Percentiles rank a stretch among this genome's conserved stretches.
Evolutionary conservation across 1,140 invertebrate genomes (phyloP).

Genomic region (Drosophila repleta): DNA sequence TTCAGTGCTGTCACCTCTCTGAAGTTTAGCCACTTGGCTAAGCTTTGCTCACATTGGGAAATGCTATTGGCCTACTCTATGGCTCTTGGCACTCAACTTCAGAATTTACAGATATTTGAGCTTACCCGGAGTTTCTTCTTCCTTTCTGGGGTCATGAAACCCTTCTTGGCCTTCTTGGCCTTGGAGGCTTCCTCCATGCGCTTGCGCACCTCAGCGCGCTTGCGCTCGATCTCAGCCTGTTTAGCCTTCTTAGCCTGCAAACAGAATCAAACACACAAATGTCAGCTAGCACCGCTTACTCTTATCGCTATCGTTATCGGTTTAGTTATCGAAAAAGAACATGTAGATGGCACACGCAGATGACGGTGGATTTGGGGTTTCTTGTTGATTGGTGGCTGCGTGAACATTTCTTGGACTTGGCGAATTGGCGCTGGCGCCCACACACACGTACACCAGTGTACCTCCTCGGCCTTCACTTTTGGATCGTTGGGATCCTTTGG

Average conservation of each 20-base stretch:
- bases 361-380: background rate
- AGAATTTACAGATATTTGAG: slow-evolving; percentile 48
- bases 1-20: too few species aligned
- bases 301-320: slow-evolving; percentile 13
- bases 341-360: slow-evolving; percentile 38
- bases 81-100: background rate
- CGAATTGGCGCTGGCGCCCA: slow-evolving; percentile 51
- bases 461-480: slow-evolving; percentile 81
- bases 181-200: slow-evolving; percentile 97
- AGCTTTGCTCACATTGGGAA: background rate
- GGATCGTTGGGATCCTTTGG: slow-evolving; percentile 79
- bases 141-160: slow-evolving; percentile 99
- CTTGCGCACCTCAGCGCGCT: slow-evolving; percentile 97
- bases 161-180: slow-evolving; percentile 98
- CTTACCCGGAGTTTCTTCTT: slow-evolving; percentile 98
- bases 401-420: slow-evolving; percentile 21
- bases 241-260: slow-evolving; percentile 95
- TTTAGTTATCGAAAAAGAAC: slow-evolving; percentile 19
- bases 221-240: slow-evolving; percentile 96
- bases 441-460: slow-evolving; percentile 78
- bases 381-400: background rate
- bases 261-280: slow-evolving; percentile 14
- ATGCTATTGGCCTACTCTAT: background rate
- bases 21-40: too few species aligned
- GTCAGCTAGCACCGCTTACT: slow-evolving; percentile 6